Evolutionary conservation across 2,113 vertebrate genomes (phyloP).

Genomic region (Cettia cetti): DNA sequence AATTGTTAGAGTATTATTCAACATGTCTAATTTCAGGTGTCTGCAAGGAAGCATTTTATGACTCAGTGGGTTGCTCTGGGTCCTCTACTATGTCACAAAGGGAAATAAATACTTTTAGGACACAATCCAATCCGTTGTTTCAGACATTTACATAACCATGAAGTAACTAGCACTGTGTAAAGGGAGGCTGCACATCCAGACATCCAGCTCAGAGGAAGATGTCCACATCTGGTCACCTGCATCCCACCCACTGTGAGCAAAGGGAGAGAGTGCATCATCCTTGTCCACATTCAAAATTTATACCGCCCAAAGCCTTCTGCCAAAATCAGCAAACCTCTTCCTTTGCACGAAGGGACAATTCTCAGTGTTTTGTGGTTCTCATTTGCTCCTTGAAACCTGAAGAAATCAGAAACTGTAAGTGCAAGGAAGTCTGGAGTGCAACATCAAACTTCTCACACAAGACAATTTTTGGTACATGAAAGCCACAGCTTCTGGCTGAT

Average conservation of each 20-base stretch:
- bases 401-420: not conserved
- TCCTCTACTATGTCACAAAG: not conserved
- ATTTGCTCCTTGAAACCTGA: not conserved
- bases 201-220: not conserved
- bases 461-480: fast-evolving
- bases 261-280: not conserved
- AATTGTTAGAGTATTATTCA: not conserved
- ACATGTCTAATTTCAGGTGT: not conserved
- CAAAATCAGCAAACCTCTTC: not conserved
- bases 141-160: not conserved
- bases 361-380: not conserved
- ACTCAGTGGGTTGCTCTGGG: not conserved
- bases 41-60: not conserved
- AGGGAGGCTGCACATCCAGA: not conserved
- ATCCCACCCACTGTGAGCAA: not conserved
- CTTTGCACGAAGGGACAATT: not conserved
- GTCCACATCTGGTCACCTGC: not conserved
- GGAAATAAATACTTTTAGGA: not conserved
- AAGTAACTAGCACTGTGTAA: not conserved
- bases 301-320: not conserved
- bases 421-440: not conserved
- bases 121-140: not conserved
- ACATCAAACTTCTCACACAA: fast-evolving
- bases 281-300: not conserved
- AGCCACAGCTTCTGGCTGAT: not conserved